These are phyloP conservation scores for Pandemis cinnamomeana DNA, from an alignment of 2,888 invertebrate genomes.

Conservation along the genomic window DNA sequence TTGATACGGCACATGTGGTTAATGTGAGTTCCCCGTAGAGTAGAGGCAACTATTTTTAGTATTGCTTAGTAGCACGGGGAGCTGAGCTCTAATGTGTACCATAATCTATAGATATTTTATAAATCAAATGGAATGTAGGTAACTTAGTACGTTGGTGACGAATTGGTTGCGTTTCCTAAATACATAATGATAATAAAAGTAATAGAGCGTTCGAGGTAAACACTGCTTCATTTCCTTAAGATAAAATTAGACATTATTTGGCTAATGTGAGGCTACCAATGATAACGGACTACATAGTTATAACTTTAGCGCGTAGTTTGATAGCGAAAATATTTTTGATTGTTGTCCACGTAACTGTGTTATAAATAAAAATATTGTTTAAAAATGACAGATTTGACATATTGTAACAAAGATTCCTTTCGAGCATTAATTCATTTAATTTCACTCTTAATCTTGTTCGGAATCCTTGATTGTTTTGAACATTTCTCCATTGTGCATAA, in stretches of 20 bases:
- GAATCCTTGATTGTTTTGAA: conserved; percentile 59
- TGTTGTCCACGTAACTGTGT: too few species aligned
- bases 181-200: conserved; percentile 17
- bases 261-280: conserved; percentile 6
- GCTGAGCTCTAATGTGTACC: conserved; percentile 13
- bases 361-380: neutral
- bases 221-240: conserved; percentile 7
- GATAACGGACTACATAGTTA: conserved; percentile 4
- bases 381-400: neutral
- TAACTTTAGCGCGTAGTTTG: conserved; percentile 20
- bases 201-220: neutral
- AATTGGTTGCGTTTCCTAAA: conserved; percentile 13
- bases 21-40: conserved; percentile 51
- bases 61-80: conserved; percentile 44
- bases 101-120: conserved; percentile 7
- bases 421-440: conserved; percentile 43
- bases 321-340: conserved; percentile 11
- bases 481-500: conserved; percentile 64
- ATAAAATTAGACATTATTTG: conserved; percentile 8
- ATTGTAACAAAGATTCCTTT: neutral
- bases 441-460: conserved; percentile 48
- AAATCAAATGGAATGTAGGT: neutral
- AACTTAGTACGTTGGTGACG: neutral
- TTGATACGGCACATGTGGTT: conserved; percentile 50
- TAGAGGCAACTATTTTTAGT: conserved; percentile 56